phyloP scores from a whole-genome alignment of 2,888 invertebrate genomes.

The Drosophila nr. fundita region DNA sequence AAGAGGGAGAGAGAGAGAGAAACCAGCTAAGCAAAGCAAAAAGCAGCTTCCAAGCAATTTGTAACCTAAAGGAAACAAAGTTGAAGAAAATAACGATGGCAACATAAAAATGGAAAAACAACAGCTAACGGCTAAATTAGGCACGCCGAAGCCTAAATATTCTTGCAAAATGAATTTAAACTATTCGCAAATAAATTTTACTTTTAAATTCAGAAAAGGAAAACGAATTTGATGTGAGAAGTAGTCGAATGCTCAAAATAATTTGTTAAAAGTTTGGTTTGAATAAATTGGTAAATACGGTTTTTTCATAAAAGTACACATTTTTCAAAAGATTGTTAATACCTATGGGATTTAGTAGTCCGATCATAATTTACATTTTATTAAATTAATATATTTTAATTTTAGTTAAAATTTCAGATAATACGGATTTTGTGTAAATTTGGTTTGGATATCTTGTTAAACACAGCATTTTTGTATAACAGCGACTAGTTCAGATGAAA shows the following conservation, averaged over 20 bases:
- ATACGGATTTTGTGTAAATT: background rate
- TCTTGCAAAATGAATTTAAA: background rate
- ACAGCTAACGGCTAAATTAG: background rate
- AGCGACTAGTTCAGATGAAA: background rate
- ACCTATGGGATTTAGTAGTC: background rate
- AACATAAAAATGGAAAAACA: slow-evolving; percentile 12
- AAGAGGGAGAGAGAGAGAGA: slow-evolving; percentile 4
- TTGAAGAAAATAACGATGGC: slow-evolving; percentile 65
- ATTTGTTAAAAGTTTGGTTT: background rate
- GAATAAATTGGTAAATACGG: background rate
- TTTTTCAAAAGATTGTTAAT: background rate
- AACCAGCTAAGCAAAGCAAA: slow-evolving; percentile 50
- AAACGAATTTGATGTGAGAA: background rate
- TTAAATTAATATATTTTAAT: background rate
- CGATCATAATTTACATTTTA: background rate
- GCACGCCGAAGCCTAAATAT: background rate
- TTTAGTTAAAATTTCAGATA: background rate
- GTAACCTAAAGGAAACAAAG: slow-evolving; percentile 76
- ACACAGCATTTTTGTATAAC: background rate
- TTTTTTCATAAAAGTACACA: background rate
- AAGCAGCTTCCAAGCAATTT: slow-evolving; percentile 65
- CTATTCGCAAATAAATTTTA: background rate
- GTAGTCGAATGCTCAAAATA: no score
- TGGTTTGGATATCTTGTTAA: background rate
- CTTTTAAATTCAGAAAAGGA: background rate